These are phyloP conservation scores for Bubo bubo DNA, from an alignment of 2,113 vertebrate genomes.

Conservation along the genomic window DNA sequence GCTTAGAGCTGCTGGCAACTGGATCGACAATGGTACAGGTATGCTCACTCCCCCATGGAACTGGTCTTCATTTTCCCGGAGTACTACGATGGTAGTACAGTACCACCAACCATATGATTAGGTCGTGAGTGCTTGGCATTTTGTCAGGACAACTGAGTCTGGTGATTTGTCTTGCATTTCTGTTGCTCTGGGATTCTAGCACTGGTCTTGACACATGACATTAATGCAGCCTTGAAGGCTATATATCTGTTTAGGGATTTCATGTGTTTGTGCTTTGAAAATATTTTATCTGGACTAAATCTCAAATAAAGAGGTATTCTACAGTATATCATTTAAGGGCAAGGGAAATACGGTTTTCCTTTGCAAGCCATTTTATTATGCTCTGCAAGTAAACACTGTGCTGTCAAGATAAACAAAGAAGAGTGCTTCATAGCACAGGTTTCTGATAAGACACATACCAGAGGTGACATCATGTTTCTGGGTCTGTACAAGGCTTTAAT, in stretches of 20 bases:
- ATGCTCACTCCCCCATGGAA: background rate
- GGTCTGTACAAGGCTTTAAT: background rate
- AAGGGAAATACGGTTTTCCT: background rate
- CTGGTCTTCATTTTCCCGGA: background rate
- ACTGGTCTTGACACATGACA: background rate
- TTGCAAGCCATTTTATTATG: background rate
- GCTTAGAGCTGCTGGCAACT: background rate
- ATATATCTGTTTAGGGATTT: background rate
- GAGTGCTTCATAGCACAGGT: background rate
- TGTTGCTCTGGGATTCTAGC: background rate
- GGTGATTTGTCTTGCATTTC: background rate
- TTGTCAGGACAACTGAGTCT: background rate
- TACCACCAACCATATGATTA: background rate
- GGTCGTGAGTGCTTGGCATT: background rate
- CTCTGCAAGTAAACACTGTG: background rate
- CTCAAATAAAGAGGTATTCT: background rate
- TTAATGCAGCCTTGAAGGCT: background rate
- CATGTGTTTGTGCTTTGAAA: background rate
- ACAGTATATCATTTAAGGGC: background rate
- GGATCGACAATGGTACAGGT: background rate
- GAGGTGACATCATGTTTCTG: background rate
- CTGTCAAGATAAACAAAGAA: constrained; percentile 7
- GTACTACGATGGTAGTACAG: background rate
- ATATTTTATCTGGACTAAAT: background rate
- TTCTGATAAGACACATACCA: constrained; percentile 6